phyloP scores from a whole-genome alignment of 2,888 invertebrate genomes.

The Pristionchus mayeri region DNA sequence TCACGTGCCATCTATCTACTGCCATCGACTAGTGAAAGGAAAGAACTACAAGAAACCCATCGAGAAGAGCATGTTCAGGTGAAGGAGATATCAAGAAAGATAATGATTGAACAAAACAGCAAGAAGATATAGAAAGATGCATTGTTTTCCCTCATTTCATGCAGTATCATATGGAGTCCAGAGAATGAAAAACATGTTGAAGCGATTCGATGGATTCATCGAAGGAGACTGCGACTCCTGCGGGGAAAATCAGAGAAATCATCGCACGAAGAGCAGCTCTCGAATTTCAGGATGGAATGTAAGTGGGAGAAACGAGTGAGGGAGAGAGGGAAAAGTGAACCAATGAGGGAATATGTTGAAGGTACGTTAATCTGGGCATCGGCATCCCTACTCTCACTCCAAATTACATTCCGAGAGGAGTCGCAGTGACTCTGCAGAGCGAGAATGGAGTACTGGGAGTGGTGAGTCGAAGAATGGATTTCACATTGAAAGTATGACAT shows the following conservation, averaged over 20 bases:
- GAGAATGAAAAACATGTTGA: not conserved
- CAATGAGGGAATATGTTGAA: no score
- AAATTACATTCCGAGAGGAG: slow-evolving; percentile 89
- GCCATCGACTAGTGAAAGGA: slow-evolving; percentile 88
- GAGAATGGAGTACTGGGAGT: slow-evolving; percentile 98
- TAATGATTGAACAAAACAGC: no score
- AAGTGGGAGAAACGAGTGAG: slow-evolving; percentile 80
- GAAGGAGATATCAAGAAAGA: no score
- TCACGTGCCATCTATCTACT: slow-evolving; percentile 94
- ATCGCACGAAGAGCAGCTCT: slow-evolving; percentile 93
- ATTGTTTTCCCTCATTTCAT: no score
- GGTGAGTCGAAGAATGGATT: slow-evolving; percentile 58
- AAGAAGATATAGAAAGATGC: no score
- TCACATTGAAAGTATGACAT: not conserved
- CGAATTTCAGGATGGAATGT: slow-evolving; percentile 97
- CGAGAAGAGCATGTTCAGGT: slow-evolving; percentile 79
- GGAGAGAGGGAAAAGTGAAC: not conserved
- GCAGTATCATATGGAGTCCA: no score
- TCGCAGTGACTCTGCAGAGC: slow-evolving; percentile 92
- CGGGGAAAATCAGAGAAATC: slow-evolving; percentile 85
- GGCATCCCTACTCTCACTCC: slow-evolving; percentile 96
- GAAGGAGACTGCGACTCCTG: slow-evolving; percentile 79
- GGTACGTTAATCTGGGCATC: slow-evolving; percentile 81
- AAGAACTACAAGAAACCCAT: slow-evolving; percentile 89
- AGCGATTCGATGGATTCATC: slow-evolving; percentile 40